Evolutionary conservation across 2,888 invertebrate genomes (phyloP).

Genomic region (Micropterix aruncella): DNA sequence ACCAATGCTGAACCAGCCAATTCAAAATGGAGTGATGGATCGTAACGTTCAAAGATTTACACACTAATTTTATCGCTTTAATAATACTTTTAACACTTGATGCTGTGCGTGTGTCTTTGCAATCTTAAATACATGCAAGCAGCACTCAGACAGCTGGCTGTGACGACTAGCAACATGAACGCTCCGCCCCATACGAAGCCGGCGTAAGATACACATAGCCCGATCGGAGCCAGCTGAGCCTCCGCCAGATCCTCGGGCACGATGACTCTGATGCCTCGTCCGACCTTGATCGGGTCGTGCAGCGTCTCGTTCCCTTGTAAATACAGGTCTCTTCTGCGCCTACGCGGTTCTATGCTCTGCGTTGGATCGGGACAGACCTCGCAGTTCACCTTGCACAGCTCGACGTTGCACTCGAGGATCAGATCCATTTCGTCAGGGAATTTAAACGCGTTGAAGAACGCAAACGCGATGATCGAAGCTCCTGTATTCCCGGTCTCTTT

Average conservation of each 20-base stretch:
- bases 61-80: too few species aligned
- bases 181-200: constrained; percentile 48
- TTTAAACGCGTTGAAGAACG: constrained; percentile 70
- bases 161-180: constrained; percentile 43
- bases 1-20: too few species aligned
- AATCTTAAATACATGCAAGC: constrained; percentile 36
- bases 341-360: constrained; percentile 33
- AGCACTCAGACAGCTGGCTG: constrained; percentile 38
- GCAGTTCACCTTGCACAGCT: constrained; percentile 67
- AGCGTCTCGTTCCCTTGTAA: constrained; percentile 33
- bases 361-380: constrained; percentile 57
- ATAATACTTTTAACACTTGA: constrained; percentile 5
- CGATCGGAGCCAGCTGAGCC: constrained; percentile 21
- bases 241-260: constrained; percentile 49
- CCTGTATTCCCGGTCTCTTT: constrained; percentile 58
- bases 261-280: constrained; percentile 51
- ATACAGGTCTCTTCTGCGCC: constrained; percentile 29
- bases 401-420: constrained; percentile 69
- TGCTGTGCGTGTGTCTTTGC: constrained; percentile 16
- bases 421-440: constrained; percentile 78
- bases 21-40: too few species aligned
- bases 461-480: constrained; percentile 61
- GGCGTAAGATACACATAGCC: constrained; percentile 47
- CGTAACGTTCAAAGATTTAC: too few species aligned
- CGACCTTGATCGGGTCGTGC: constrained; percentile 47